A percentile compares a stretch with the other conserved stretches of the same genome.
Evolutionary conservation across 2,113 vertebrate species (phyloP).

Genomic region (Tautogolabrus adspersus): DNA sequence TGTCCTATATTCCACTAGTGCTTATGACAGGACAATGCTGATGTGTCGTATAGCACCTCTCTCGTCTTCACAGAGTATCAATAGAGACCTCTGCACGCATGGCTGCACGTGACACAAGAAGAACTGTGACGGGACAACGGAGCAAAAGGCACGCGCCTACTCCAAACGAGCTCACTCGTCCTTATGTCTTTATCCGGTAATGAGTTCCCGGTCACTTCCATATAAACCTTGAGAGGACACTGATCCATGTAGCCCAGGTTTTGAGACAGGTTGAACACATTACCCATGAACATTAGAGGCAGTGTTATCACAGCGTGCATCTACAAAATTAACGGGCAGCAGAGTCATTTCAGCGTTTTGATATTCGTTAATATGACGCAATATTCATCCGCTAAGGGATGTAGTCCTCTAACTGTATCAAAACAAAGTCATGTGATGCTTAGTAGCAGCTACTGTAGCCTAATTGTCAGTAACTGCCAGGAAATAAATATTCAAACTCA

Average conservation of each 20-base stretch:
- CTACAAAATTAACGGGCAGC: not conserved
- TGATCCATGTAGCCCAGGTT: not conserved
- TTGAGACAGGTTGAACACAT: not conserved
- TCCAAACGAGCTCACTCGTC: conserved; percentile 2
- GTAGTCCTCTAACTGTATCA: conserved; percentile 22
- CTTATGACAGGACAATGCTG: not conserved
- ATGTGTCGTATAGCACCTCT: not conserved
- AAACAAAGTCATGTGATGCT: conserved; percentile 46
- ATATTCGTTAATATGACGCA: not conserved
- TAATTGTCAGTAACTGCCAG: not conserved
- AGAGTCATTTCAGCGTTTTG: not conserved
- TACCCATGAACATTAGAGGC: not conserved
- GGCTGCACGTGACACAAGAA: conserved; percentile 54
- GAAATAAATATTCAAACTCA: conserved; percentile 5
- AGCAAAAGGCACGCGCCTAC: conserved; percentile 36
- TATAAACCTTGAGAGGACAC: not conserved
- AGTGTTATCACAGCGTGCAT: not conserved
- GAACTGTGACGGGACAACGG: conserved; percentile 15
- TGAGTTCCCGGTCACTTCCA: conserved; percentile 42
- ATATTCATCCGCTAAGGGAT: conserved; percentile 32
- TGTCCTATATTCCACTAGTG: not conserved
- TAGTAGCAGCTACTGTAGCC: not conserved
- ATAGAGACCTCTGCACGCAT: conserved; percentile 37
- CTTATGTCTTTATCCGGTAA: not conserved
- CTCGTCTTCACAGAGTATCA: conserved; percentile 18